Evolutionary conservation across 23 tunicate genomes (phyloP), one percentile per base, ranked within the genome.

Genomic region (Styela clava): DNA sequence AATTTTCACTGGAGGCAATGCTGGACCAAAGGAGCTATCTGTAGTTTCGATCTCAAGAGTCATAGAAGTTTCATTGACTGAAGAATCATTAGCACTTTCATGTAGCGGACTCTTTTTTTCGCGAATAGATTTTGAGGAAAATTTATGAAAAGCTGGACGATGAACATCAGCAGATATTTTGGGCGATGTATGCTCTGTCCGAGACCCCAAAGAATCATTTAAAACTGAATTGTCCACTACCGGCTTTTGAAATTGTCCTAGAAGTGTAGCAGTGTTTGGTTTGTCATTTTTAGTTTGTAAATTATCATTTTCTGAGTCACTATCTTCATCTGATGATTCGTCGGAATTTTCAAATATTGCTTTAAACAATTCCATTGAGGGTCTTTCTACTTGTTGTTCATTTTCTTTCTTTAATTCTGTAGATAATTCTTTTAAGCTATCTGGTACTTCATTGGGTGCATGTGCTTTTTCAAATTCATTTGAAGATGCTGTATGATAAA

Each of bases 281-380:
- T 44, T 44, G 7, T 44, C 56, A 44, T 44, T 7, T 5, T 44
- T 44, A 44, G 7, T 44, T 44, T 44, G 7, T 44, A 12, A 5
- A 44, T 7, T 44, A 5, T 44, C 56, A 44, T 44, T 44, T 12
- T 44, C 56, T 12, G 12, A 12, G 2, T 81, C 74, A 33, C 74
- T 82, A 28, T 83, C 92, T 52, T 83, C 86, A 31, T 69, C 83
- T 61, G 86, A 83, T 19, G 71, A 51, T 31, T 52, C 35, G 24
- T 87, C 94, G 62, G 83, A 74, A n/a, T 68, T 52, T 22, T 90
- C 97, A 64, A 92, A 92, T n/a, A 92, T 92, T 61, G 97, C 90
- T 64, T 87, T 87, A 32, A 92, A 92, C 19, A 92, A 35, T 12
- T 92, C 92, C 89, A 92, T 83, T 19, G 92, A 51, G 19, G 97